Evolutionary conservation across 1,140 invertebrate species (phyloP).

Genomic region (Rhynchophorus ferrugineus): DNA sequence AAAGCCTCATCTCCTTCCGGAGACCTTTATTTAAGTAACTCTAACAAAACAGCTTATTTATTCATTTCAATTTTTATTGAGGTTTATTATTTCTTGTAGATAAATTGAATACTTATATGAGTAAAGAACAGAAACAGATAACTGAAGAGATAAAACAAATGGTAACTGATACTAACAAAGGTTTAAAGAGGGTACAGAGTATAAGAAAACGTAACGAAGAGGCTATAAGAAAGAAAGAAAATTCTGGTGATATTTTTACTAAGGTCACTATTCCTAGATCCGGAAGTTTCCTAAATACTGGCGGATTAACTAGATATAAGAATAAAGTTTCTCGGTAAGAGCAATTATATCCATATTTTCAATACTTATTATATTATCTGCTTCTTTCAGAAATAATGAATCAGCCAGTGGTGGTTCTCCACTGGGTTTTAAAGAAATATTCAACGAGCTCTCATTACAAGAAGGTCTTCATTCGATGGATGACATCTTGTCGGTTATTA

Average conservation of each 20-base stretch:
- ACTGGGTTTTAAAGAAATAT: constrained; percentile 73
- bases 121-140: constrained; percentile 37
- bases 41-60: too few relatives aligned
- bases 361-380: not conserved
- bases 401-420: constrained; percentile 60
- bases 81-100: too few relatives aligned
- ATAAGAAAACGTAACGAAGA: constrained; percentile 40
- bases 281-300: constrained; percentile 72
- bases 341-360: not conserved
- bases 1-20: too few relatives aligned
- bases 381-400: constrained; percentile 48
- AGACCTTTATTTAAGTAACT: too few relatives aligned
- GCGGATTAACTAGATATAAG: constrained; percentile 61
- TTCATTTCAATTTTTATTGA: too few relatives aligned
- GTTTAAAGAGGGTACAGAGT: constrained; percentile 46
- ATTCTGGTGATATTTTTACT: constrained; percentile 67
- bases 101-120: constrained; percentile 45
- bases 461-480: constrained; percentile 81
- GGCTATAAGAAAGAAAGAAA: constrained; percentile 38
- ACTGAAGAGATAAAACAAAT: constrained; percentile 39
- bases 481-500: constrained; percentile 79
- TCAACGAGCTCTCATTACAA: constrained; percentile 74
- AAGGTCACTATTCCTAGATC: constrained; percentile 76
- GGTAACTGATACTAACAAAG: constrained; percentile 33
- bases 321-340: constrained; percentile 52